phyloP scores from a whole-genome alignment of 2,888 invertebrate genomes.

The Saturnia japonica region DNA sequence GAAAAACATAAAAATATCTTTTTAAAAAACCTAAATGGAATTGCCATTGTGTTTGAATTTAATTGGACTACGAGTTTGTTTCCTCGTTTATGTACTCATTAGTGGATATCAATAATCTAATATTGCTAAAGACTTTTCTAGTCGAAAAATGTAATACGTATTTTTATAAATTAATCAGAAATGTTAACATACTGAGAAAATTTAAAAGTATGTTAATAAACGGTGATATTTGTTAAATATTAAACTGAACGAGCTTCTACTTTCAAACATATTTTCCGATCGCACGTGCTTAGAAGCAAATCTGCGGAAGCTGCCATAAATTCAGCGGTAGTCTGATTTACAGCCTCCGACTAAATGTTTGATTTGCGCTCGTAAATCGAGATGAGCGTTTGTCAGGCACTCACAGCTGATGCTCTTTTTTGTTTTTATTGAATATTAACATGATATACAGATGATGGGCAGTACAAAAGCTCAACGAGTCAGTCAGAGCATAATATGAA shows the following conservation, averaged over 20 bases:
- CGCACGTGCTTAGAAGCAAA: slow-evolving; percentile 55
- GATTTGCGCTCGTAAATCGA: slow-evolving; percentile 79
- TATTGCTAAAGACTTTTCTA: no score
- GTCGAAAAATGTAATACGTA: neutral
- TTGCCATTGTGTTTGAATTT: no score
- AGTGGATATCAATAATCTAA: no score
- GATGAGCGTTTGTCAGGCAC: slow-evolving; percentile 71
- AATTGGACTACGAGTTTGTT: no score
- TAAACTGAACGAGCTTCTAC: slow-evolving; percentile 4
- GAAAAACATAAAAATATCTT: no score
- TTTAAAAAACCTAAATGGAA: no score
- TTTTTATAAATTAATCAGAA: neutral
- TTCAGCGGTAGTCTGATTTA: slow-evolving; percentile 75
- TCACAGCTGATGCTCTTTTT: slow-evolving; percentile 45
- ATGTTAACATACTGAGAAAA: neutral
- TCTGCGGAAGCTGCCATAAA: slow-evolving; percentile 62
- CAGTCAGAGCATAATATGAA: neutral
- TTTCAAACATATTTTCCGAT: slow-evolving; percentile 14
- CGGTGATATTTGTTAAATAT: neutral
- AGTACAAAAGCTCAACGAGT: slow-evolving; percentile 7
- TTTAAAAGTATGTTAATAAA: neutral
- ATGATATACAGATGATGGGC: neutral
- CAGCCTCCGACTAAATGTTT: slow-evolving; percentile 74
- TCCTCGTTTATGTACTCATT: no score
- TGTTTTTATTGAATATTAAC: slow-evolving; percentile 12